These are phyloP conservation scores for Bolinopsis microptera DNA, from an alignment of 37 sponge, comb jelly and placozoan species.

Conservation along the genomic window DNA sequence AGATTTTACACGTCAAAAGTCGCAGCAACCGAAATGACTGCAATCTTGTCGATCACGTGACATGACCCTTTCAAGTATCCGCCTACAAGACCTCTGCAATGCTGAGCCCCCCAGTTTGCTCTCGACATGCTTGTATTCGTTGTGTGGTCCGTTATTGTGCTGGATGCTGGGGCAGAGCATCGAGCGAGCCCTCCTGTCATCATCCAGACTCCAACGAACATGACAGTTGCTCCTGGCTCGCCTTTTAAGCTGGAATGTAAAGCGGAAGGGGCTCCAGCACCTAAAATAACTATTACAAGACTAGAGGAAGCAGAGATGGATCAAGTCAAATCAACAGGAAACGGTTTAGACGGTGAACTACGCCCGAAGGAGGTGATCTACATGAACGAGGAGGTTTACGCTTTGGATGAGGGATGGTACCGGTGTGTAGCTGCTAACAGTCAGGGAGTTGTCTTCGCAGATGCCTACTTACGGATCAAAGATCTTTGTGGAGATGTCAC, in stretches of 20 bases:
- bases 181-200: conserved; percentile 56
- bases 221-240: conserved; percentile 18
- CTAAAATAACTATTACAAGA: conserved; percentile 36
- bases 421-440: conserved; percentile 60
- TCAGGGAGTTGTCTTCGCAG: conserved; percentile 41
- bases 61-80: background rate
- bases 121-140: background rate
- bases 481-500: conserved; percentile 53
- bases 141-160: background rate
- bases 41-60: background rate
- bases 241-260: conserved; percentile 33
- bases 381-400: conserved; percentile 33
- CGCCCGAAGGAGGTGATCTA: conserved; percentile 15
- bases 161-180: background rate
- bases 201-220: conserved; percentile 20
- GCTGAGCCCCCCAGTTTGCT: background rate
- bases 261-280: conserved; percentile 47
- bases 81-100: background rate
- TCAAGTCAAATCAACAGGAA: background rate
- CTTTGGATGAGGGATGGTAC: conserved; percentile 55
- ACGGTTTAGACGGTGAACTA: background rate
- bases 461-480: conserved; percentile 18
- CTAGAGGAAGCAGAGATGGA: conserved; percentile 41
- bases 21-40: background rate
- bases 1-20: background rate